Conservation (phyloP, 2,888 invertebrate genomes). For the Disparrhopalites patrizii region DNA sequence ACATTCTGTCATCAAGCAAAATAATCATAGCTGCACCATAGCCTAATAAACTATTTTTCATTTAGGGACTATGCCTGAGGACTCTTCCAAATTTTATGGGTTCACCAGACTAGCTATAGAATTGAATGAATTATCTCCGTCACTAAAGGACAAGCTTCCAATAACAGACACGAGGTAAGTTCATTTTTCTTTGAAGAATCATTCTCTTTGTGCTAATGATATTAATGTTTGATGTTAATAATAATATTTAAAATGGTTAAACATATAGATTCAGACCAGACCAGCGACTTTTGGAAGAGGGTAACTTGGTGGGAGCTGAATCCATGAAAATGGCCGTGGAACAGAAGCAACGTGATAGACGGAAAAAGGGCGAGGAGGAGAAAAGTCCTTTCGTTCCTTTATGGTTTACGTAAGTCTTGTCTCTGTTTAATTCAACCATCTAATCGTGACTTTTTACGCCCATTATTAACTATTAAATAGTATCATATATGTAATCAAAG, state of each 20-base stretch:
- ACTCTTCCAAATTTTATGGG: slow-evolving; percentile 74
- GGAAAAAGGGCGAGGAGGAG: slow-evolving; percentile 60
- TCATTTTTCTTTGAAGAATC: not conserved
- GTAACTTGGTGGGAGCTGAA: slow-evolving; percentile 69
- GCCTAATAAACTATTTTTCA: not conserved
- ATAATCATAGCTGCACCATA: no score
- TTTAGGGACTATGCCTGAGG: slow-evolving; percentile 71
- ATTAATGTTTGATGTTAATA: not conserved
- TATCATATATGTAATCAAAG: no score
- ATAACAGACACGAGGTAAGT: slow-evolving; percentile 64
- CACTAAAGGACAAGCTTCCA: slow-evolving; percentile 60
- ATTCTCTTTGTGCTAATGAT: not conserved
- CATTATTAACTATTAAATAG: no score
- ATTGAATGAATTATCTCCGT: slow-evolving; percentile 70
- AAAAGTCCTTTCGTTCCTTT: slow-evolving; percentile 53
- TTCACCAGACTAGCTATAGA: slow-evolving; percentile 82
- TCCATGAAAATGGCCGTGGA: slow-evolving; percentile 67
- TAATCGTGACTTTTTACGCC: no score
- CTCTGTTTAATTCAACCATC: no score
- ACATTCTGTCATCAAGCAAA: no score
- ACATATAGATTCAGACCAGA: slow-evolving; percentile 67
- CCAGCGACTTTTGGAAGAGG: slow-evolving; percentile 69
- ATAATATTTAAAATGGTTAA: no score
- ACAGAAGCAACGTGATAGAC: slow-evolving; percentile 67
- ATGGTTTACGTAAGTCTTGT: slow-evolving; percentile 63